These are phyloP conservation scores for Rhinella marina DNA, from an alignment of 2,797 vertebrate genomes.

Conservation along the genomic window DNA sequence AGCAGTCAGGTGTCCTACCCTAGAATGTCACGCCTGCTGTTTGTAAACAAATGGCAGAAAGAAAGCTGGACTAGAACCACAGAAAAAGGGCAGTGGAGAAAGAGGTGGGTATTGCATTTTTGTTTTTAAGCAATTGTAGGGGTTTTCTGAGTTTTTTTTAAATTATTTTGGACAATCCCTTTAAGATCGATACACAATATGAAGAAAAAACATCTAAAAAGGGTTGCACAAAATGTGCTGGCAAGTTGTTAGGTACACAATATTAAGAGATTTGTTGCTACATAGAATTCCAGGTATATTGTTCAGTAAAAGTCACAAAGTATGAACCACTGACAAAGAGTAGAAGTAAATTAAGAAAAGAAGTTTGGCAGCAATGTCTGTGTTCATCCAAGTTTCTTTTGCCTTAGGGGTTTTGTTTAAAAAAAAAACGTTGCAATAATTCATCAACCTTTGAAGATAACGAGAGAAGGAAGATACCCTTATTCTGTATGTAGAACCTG, in stretches of 20 bases:
- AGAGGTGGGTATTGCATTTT: too few species aligned
- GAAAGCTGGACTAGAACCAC: too few species aligned
- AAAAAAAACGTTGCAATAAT: conserved; percentile 43
- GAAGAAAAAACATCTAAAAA: neutral
- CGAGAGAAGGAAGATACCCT: conserved; percentile 52
- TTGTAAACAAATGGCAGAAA: too few species aligned
- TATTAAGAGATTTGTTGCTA: neutral
- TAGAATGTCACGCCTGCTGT: too few species aligned
- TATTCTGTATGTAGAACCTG: conserved; percentile 40
- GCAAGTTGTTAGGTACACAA: neutral
- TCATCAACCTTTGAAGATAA: conserved; percentile 52
- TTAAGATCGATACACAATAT: neutral
- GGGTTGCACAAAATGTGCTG: neutral
- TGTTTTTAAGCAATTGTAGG: too few species aligned
- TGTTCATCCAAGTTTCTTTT: conserved; percentile 43
- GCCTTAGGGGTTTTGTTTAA: conserved; percentile 41
- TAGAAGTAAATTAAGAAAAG: conserved; percentile 16
- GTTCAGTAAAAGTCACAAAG: conserved; percentile 9
- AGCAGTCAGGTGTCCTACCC: too few species aligned
- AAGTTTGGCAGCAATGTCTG: conserved; percentile 34
- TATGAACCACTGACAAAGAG: conserved; percentile 32
- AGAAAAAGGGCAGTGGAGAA: too few species aligned
- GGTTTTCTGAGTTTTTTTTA: too few species aligned
- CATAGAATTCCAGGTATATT: conserved; percentile 13
- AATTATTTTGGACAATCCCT: too few species aligned